phyloP scores from a whole-genome alignment of 2,888 invertebrate genomes.

The Eristalis pertinax region DNA sequence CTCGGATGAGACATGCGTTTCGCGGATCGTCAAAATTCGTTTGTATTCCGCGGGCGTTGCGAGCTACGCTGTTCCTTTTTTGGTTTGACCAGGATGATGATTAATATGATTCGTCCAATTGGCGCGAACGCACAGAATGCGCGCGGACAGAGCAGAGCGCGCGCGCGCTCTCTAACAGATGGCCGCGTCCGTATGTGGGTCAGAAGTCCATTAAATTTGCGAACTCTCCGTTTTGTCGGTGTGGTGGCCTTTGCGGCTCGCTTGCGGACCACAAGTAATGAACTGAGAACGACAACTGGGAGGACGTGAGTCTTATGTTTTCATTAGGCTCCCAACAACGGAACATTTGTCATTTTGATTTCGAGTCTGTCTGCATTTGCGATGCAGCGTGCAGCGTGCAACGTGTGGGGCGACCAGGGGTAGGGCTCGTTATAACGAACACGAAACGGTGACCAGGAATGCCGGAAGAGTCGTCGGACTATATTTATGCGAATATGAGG shows the following conservation, averaged over 20 bases:
- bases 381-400: background rate
- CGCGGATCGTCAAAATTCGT: constrained; percentile 41
- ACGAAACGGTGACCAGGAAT: constrained; percentile 9
- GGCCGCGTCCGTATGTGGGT: constrained; percentile 55
- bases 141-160: background rate
- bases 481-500: background rate
- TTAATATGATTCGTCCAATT: constrained; percentile 66
- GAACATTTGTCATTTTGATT: constrained; percentile 42
- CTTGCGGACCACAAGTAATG: constrained; percentile 43
- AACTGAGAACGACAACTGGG: constrained; percentile 36
- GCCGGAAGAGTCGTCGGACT: constrained; percentile 37
- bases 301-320: constrained; percentile 44
- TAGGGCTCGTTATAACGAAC: constrained; percentile 10
- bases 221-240: constrained; percentile 35
- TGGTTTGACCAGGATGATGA: constrained; percentile 43
- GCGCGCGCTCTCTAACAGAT: constrained; percentile 47
- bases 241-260: constrained; percentile 38
- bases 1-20: constrained; percentile 48
- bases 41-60: constrained; percentile 45
- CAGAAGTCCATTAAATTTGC: constrained; percentile 70
- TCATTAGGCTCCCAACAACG: constrained; percentile 29
- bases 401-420: background rate
- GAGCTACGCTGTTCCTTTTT: background rate
- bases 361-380: background rate
- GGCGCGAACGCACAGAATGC: constrained; percentile 46